phyloP scores from a whole-genome alignment of 2,797 vertebrate species.

The Malurus leucopterus region DNA sequence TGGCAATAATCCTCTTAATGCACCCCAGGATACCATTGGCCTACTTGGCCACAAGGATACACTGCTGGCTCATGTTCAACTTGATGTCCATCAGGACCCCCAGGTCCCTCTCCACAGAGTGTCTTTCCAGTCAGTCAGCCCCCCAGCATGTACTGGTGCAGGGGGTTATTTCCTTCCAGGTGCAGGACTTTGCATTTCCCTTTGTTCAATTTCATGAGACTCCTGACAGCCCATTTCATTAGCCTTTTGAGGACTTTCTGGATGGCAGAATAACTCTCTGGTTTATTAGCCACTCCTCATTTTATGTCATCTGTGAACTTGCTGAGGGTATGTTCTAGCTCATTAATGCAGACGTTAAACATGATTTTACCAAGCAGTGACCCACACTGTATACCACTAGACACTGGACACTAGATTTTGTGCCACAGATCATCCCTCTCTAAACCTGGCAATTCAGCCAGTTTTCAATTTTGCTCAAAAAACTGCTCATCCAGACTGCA shows the following conservation, averaged over 20 bases:
- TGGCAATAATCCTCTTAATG: not conserved
- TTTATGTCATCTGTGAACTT: not conserved
- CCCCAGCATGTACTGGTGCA: not conserved
- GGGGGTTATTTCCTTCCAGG: not conserved
- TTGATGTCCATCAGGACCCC: not conserved
- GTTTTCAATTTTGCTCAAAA: not conserved
- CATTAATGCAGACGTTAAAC: not conserved
- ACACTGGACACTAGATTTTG: not conserved
- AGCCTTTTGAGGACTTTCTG: not conserved
- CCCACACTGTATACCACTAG: fast-evolving
- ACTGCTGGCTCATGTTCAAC: not conserved
- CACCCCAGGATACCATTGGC: not conserved
- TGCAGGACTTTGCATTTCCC: not conserved
- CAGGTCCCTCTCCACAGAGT: not conserved
- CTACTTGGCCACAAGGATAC: not conserved
- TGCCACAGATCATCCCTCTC: not conserved
- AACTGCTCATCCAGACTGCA: not conserved
- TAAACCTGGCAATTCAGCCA: not conserved
- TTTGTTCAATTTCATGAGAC: not conserved
- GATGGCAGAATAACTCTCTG: not conserved
- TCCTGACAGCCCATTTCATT: not conserved
- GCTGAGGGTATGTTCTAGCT: not conserved
- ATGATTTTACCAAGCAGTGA: not conserved
- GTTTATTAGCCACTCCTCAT: not conserved
- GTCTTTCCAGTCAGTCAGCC: not conserved